Evolutionary conservation across 2,113 vertebrate species (phyloP), one percentile per base, ranked within the genome.

Genomic region (Hucho hucho): DNA sequence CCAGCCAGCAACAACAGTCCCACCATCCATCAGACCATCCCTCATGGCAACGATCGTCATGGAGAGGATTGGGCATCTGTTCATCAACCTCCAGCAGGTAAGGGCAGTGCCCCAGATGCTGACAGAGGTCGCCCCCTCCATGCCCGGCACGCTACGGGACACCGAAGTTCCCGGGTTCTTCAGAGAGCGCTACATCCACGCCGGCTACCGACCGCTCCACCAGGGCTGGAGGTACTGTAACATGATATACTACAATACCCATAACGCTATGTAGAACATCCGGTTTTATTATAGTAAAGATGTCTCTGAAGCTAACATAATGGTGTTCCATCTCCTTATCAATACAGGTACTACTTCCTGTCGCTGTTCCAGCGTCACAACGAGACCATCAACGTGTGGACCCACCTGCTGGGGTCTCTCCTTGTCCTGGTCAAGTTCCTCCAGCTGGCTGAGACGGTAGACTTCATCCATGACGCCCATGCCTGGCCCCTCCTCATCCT

Each of bases 361-460:
- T 96, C 95, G 0, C 83, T 97, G 47, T 97, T 97, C 90, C 94
- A 91, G 86, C 91, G 93, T 75, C 97, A 98, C 94, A 98, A 98
- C 0, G 97, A 98, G 80, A 95, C 95, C 0, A 22, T 97, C 84
- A 98, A 97, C 0, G 89, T 97, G 6, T 98, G 97, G 97, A 95
- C 95, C 0, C 97, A 98, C 79, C 91, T 98, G 81, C 85, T 94
- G 78, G 94, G 95, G 0, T 89, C 93, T 0, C 66, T 97, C 64
- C 74, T 87, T 4, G 76, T 97, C 64, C 88, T 96, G 73, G 78
- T 92, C 56, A 90, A 91, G n/a, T 76, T 93, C 13, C 76, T 72
- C n/a, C 26, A 86, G 28, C 89, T 97, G 0, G 68, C 87, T 0
- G 87, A 91, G 85, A 88, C 77, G 0, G 93, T 96, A 84, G 95